Evolutionary conservation across 2,888 invertebrate genomes (phyloP), one percentile per base, ranked within the genome.

Genomic region (Pachydiplax longipennis): DNA sequence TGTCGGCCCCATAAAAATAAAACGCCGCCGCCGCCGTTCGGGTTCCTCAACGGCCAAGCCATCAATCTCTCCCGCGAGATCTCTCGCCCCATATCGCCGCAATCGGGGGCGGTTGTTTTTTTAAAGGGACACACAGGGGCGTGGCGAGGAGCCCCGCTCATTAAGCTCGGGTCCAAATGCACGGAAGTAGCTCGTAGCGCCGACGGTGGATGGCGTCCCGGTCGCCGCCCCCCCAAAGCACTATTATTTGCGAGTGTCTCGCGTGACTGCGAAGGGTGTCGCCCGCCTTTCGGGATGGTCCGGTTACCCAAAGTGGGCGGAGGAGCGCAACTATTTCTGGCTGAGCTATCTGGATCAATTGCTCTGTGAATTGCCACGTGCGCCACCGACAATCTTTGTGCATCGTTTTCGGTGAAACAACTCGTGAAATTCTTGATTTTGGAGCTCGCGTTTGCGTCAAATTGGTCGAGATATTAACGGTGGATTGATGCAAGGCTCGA

Each of bases 201-300:
- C 91, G 91, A 82, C 91, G 90, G 91, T 82, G 35, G 91, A 90
- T 91, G 91, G 91, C 90, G 91, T 91, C 91, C 91, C 91, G 91
- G 91, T 91, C 91, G 91, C 90, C 90, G 90, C 91, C 87, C 91
- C 90, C 44, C n/a, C 91, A 87, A 90, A 81, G 87, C 58, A 18
- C 58, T 40, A 83, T 83, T 83, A 83, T 83, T 35, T 83, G 83
- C 80, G 90, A 90, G 90, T 91, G 90, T 91, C 91, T 90, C 48
- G 91, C 90, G 90, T 90, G 61, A 90, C 91, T 90, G 90, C 58
- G 90, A 80, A 91, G 91, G 91, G 91, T 83, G 91, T 91, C 90
- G 91, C 91, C 91, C 12, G 25, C n/a, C n/a, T n/a, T 65, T 65
- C 22, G 65, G 65, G 44, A 65, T n/a, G 65, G 65, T 65, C 65